Evolutionary conservation across 2,888 invertebrate genomes (phyloP), one percentile per base, ranked within the genome.

Genomic region (Azorinus chamasolen): DNA sequence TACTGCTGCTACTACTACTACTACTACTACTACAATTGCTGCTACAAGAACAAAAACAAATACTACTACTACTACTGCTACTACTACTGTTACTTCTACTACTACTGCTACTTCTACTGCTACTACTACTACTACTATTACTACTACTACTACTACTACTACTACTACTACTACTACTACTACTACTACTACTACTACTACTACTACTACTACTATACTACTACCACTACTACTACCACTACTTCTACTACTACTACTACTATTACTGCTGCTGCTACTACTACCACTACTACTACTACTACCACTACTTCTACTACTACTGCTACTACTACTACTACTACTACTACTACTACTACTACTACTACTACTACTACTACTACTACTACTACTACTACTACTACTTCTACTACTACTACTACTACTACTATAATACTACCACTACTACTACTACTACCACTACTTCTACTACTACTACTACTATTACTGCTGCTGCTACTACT

Each of bases 331-430:
- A 43, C 65, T 65, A 46, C 55, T 43, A 57, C 65, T 65, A 46
- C 55, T 55, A 57, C 65, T 65, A 57, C 64, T 64, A 54, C 64
- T 64, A 54, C 64, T 64, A 39, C 64, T 64, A 55, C 65, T 65
- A 43, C 55, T 45, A 55, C 55, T 65, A 48, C 62, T 61, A 61
- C 48, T 61, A 61, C 62, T 61, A 61, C 62, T 61, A 48, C 48
- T 61, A 61, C 62, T 61, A 61, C 62, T 61, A 61, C 62, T 61
- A 48, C 62, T 61, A 61, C 62, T 61, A 61, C 62, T 61, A 61
- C 62, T 61, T 48, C 62, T 61, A 48, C 62, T 61, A 61, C 62
- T 61, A 61, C 62, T 61, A 48, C 62, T 61, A n/a, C n/a, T n/a
- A n/a, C n/a, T n/a, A n/a, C n/a, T n/a, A n/a, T n/a, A n/a, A n/a